Percentiles rank a stretch among this genome's conserved stretches.
Conservation (phyloP, 1,140 invertebrate genomes). For the Drosophila bocki region DNA sequence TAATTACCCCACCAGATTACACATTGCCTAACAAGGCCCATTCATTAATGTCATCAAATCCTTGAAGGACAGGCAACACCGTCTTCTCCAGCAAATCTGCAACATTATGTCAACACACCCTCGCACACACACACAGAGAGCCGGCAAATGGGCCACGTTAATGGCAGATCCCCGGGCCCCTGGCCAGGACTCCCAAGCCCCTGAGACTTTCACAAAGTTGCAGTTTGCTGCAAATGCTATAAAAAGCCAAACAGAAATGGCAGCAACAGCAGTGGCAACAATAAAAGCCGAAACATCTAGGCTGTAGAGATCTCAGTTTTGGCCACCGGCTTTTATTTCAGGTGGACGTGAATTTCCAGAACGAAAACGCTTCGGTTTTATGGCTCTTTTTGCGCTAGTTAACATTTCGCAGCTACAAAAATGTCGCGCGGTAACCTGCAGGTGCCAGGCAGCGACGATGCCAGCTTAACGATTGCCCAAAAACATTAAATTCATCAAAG, state of each 20-base stretch:
- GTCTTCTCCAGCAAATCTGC: conserved; percentile 54
- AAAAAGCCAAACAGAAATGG: conserved; percentile 58
- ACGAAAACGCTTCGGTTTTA: conserved; percentile 56
- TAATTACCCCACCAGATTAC: conserved; percentile 74
- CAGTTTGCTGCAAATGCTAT: conserved; percentile 73
- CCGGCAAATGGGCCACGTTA: conserved; percentile 62
- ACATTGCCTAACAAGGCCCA: conserved; percentile 71
- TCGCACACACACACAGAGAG: conserved; percentile 13
- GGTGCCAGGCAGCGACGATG: conserved; percentile 52
- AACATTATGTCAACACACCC: conserved; percentile 73
- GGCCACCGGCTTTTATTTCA: conserved; percentile 15
- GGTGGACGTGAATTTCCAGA: conserved; percentile 52
- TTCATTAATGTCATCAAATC: conserved; percentile 76
- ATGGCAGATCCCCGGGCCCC: conserved; percentile 30
- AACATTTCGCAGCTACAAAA: conserved; percentile 63
- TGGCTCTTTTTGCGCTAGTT: conserved; percentile 46
- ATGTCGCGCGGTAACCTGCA: conserved; percentile 46
- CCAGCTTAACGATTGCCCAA: conserved; percentile 6
- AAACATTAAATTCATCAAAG: conserved; percentile 3
- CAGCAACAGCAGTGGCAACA: conserved; percentile 41
- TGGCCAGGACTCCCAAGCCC: neutral
- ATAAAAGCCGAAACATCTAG: conserved; percentile 43
- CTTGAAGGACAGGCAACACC: conserved; percentile 57
- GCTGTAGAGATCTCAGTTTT: conserved; percentile 32
- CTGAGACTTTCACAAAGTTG: conserved; percentile 54